Percentiles rank a stretch among this genome's conserved stretches.
Evolutionary conservation across 2,888 invertebrate genomes (phyloP).

Genomic region (Hyposoter dolosus): DNA sequence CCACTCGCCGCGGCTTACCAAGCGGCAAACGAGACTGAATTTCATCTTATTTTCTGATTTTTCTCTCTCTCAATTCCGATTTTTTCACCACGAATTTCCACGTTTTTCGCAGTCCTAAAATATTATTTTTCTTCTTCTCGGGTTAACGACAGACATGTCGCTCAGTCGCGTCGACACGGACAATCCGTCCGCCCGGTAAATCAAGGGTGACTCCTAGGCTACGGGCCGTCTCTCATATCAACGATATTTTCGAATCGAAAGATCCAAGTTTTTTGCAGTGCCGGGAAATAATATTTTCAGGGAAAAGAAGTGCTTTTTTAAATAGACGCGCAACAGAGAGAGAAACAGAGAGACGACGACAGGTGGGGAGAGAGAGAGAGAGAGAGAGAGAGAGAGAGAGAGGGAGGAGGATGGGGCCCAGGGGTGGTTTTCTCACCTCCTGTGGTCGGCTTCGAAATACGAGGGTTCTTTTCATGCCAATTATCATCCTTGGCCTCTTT

Average conservation of each 20-base stretch:
- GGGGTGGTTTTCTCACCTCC: conserved; percentile 71
- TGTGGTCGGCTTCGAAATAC: conserved; percentile 57
- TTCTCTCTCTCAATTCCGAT: not conserved
- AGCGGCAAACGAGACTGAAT: conserved; percentile 54
- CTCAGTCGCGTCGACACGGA: conserved; percentile 19
- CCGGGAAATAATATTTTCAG: conserved; percentile 12
- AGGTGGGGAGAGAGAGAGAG: conserved; percentile 14
- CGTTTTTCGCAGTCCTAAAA: not conserved
- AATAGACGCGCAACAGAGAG: conserved; percentile 14
- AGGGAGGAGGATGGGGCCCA: conserved; percentile 73
- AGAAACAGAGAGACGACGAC: conserved; percentile 9
- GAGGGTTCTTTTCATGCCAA: conserved; percentile 58
- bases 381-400: conserved; percentile 28
- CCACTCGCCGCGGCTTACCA: conserved; percentile 64
- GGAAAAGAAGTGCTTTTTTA: conserved; percentile 19
- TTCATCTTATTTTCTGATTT: conserved; percentile 21
- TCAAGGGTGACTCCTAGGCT: conserved; percentile 13
- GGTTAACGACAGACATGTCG: conserved; percentile 58
- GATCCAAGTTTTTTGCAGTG: conserved; percentile 11
- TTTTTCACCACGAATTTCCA: not conserved
- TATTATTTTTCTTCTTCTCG: conserved; percentile 11
- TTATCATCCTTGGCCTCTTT: conserved; percentile 75
- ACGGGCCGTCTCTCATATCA: not conserved
- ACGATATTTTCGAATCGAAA: not conserved
- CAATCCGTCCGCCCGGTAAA: conserved; percentile 40